Evolutionary conservation across 2,888 invertebrate genomes (phyloP), one percentile per base, ranked within the genome.

Genomic region (Tipula lateralis): DNA sequence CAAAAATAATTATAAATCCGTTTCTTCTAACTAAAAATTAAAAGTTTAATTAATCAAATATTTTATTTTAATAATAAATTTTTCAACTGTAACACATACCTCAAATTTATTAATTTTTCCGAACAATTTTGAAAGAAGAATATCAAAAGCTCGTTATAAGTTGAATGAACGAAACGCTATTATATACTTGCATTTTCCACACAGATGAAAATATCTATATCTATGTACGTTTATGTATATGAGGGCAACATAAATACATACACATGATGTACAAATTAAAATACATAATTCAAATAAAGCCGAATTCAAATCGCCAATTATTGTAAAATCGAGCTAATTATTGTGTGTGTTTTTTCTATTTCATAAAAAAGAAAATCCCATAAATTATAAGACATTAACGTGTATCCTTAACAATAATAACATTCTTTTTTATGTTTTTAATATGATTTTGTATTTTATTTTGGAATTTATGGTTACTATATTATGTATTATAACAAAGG

Each of bases 61-160:
- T 66, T 66, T 24, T 66, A 66, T 66, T 66, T 66, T 66, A 24
- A 66, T 66, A 66, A 66, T 66, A 66, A 66, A 66, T 50, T 50
- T 50, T 50, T 50, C 44, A 50, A 50, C 44, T 50, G 16, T 50
- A 50, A 50, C 36, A 36, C 36, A 36, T 44, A 39, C 66, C 66
- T 66, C 66, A 66, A 66, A 66, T 66, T 66, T 66, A 66, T 66
- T 66, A 19, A 32, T 32, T n/a, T 44, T 44, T 44, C 2, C n/a
- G 3, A 44, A 44, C n/a, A 44, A 44, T 24, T 66, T 66, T 66
- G 66, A 66, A 66, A 66, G 66, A 66, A 66, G 66, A 66, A 66
- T 66, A 66, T 66, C 66, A 66, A 66, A 66, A 66, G 66, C 66
- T 66, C 66, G 4, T 16, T 36, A 66, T 24, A 24, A 12, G 66